A percentile compares a stretch with the other conserved stretches of the same genome.
These are phyloP conservation scores for Heliornis fulica DNA, from an alignment of 2,113 vertebrate genomes.

Conservation along the genomic window DNA sequence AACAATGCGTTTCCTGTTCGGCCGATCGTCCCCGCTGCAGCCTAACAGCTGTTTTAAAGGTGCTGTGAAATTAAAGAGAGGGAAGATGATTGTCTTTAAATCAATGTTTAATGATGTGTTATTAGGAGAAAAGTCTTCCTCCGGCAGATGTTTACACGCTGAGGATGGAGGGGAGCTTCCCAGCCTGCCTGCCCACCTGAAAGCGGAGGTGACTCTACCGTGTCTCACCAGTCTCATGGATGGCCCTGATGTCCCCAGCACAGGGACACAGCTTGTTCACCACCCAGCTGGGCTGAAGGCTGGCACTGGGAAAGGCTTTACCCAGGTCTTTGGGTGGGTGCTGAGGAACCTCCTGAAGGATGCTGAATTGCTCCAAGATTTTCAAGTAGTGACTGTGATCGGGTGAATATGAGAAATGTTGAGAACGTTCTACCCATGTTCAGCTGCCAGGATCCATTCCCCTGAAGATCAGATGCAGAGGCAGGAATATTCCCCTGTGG, in stretches of 20 bases:
- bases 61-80: conserved; percentile 60
- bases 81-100: conserved; percentile 68
- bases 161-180: not conserved
- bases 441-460: not conserved
- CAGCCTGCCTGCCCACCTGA: not conserved
- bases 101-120: conserved; percentile 66
- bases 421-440: not conserved
- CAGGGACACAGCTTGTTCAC: fast-evolving
- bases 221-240: not conserved
- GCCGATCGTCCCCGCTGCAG: conserved; percentile 39
- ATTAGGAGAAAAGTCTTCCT: conserved; percentile 57
- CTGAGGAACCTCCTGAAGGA: not conserved
- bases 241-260: not conserved
- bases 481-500: not conserved
- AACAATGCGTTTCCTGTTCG: conserved; percentile 65
- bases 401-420: not conserved
- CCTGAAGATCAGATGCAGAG: fast-evolving
- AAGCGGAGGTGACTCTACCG: fast-evolving
- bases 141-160: conserved; percentile 34
- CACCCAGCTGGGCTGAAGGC: fast-evolving
- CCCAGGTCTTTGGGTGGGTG: not conserved
- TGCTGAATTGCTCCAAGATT: not conserved
- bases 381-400: not conserved
- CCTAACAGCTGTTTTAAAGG: conserved; percentile 68
- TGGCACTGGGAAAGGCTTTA: not conserved